Conservation (phyloP, 2,888 invertebrate species). For the Eristalis intricaria region DNA sequence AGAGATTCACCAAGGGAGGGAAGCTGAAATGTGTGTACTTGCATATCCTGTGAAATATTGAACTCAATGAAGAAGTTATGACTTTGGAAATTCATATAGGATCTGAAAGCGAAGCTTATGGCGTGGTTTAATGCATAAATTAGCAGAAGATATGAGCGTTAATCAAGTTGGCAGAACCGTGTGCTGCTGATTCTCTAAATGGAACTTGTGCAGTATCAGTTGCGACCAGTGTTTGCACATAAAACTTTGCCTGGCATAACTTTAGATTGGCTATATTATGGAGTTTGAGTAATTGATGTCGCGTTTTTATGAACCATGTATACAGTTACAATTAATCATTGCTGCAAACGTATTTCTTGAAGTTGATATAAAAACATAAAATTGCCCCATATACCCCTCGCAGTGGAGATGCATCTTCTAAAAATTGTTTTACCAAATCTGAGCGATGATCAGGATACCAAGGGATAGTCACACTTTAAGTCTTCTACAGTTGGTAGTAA, state of each 20-base stretch:
- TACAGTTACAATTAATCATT: too few relatives aligned
- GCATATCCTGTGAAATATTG: conserved; percentile 55
- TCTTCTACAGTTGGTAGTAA: too few relatives aligned
- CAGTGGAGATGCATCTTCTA: too few relatives aligned
- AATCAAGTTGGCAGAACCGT: background rate
- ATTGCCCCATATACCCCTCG: too few relatives aligned
- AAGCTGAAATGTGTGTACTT: conserved; percentile 30
- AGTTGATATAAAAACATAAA: too few relatives aligned
- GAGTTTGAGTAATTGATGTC: background rate
- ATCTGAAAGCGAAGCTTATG: background rate
- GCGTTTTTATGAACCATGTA: too few relatives aligned
- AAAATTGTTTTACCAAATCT: too few relatives aligned
- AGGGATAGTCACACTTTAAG: too few relatives aligned
- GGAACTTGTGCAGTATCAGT: background rate
- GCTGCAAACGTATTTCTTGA: too few relatives aligned
- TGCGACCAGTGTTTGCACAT: background rate
- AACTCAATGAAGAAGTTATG: conserved; percentile 64
- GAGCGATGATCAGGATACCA: too few relatives aligned
- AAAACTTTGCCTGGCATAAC: background rate
- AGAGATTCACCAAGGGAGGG: conserved; percentile 56
- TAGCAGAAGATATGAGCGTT: background rate
- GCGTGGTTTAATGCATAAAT: background rate
- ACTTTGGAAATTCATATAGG: conserved; percentile 62
- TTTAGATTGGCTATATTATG: background rate
- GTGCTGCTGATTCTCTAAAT: background rate